Evolutionary conservation across 1,140 invertebrate genomes (phyloP).

Genomic region (Holcopasites calliopsidis): DNA sequence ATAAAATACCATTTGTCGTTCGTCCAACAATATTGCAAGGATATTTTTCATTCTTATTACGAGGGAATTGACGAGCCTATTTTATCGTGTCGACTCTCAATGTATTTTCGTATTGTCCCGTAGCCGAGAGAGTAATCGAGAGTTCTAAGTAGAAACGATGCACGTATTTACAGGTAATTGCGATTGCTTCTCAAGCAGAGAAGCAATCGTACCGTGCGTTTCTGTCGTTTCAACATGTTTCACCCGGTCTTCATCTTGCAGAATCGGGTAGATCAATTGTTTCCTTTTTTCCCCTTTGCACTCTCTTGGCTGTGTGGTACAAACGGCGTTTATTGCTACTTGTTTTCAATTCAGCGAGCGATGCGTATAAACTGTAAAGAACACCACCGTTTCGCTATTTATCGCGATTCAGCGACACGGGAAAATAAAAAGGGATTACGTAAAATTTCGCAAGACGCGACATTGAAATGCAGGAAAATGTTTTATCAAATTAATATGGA

Average conservation of each 20-base stretch:
- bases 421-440: not conserved
- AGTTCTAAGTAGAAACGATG: not conserved
- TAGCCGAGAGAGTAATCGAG: conserved; percentile 12
- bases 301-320: conserved; percentile 34
- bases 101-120: conserved; percentile 10
- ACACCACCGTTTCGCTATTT: conserved; percentile 2
- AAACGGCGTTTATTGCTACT: conserved; percentile 41
- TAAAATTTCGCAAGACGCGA: not conserved
- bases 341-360: conserved; percentile 8
- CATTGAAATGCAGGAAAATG: not conserved
- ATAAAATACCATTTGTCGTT: conserved; percentile 23
- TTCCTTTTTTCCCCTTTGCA: conserved; percentile 16
- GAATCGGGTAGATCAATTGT: not conserved
- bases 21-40: conserved; percentile 5
- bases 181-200: not conserved
- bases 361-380: conserved; percentile 4
- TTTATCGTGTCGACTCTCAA: conserved; percentile 34
- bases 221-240: not conserved
- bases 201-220: not conserved
- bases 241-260: no score
- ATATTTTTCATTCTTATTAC: conserved; percentile 55
- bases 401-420: not conserved
- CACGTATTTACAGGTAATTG: not conserved
- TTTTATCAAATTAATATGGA: not conserved
- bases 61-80: conserved; percentile 7